Evolutionary conservation across 2,888 invertebrate species (phyloP), one percentile per base, ranked within the genome.

Genomic region (Periphyllus acericola): DNA sequence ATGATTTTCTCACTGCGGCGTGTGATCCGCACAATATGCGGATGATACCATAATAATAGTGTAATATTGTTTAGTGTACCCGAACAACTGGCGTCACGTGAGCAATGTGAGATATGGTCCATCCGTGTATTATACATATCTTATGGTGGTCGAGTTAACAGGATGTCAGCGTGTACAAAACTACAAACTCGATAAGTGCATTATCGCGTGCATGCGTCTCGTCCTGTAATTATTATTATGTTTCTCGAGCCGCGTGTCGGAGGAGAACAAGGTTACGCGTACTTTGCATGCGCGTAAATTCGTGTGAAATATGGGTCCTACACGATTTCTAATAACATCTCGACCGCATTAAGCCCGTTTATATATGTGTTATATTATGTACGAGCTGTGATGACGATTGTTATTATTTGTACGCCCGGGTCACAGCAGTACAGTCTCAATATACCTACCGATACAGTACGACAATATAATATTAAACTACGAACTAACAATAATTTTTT

Each of bases 281-380:
- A 6, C 21, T 60, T 60, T 60, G 60, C 60, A 25, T 19, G 60
- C 60, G 60, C 21, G 60, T 66, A 46, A 55, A 79, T 34, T 80
- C 29, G 75, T 32, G 34, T 75, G 52, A 84, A 66, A 46, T 66
- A 46, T 52, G 76, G 40, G 72, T 46, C 36, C 52, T 74, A 68
- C n/a, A n/a, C 82, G 60, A 60, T 60, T 60, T 25, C 60, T 60
- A 60, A 46, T 46, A 14, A 46, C 3, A 46, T 46, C 6, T 60
- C 60, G 60, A 25, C 60, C 25, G 60, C 60, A 25, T 21, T 60
- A 25, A 60, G 25, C 21, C 52, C n/a, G n/a, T n/a, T n/a, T n/a
- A n/a, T n/a, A n/a, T n/a, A n/a, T n/a, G n/a, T n/a, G n/a, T n/a
- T n/a, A n/a, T n/a, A n/a, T n/a, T n/a, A 52, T 60, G 3, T 25